These are phyloP conservation scores for Lethenteron camtschaticum DNA, from an alignment of 2,113 vertebrate species.

Conservation along the genomic window DNA sequence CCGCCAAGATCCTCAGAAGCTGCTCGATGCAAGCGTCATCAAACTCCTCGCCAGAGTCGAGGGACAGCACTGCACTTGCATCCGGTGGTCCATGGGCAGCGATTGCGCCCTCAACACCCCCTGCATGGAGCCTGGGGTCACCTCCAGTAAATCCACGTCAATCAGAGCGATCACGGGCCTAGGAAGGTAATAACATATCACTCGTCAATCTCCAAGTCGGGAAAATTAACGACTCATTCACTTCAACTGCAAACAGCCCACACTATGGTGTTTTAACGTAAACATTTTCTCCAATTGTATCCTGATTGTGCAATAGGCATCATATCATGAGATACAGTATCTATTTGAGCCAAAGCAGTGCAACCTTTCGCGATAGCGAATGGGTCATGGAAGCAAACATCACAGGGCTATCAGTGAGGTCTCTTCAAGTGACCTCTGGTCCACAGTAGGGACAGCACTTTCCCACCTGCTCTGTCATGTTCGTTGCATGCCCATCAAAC, in stretches of 20 bases:
- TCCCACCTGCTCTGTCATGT: too few relatives aligned
- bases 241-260: conserved; percentile 7
- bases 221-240: not conserved
- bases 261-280: conserved; percentile 4
- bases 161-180: conserved; percentile 84
- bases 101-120: conserved; percentile 83
- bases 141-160: conserved; percentile 81
- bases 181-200: conserved; percentile 9
- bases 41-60: conserved; percentile 57
- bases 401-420: too few relatives aligned
- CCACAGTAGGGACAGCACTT: too few relatives aligned
- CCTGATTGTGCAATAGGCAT: not conserved
- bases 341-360: not conserved
- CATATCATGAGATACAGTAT: too few relatives aligned
- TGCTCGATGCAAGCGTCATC: conserved; percentile 76
- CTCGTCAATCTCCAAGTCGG: not conserved
- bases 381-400: too few relatives aligned
- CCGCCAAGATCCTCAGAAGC: conserved; percentile 62
- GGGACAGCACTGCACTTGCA: conserved; percentile 68
- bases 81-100: conserved; percentile 74
- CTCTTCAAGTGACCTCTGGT: too few relatives aligned
- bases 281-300: not conserved
- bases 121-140: conserved; percentile 69
- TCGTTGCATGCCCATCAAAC: too few relatives aligned
- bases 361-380: not conserved